A percentile compares a stretch with the other conserved stretches of the same genome.
phyloP scores from a whole-genome alignment of 2,888 invertebrate genomes.

The Drosophila meridionalis region DNA sequence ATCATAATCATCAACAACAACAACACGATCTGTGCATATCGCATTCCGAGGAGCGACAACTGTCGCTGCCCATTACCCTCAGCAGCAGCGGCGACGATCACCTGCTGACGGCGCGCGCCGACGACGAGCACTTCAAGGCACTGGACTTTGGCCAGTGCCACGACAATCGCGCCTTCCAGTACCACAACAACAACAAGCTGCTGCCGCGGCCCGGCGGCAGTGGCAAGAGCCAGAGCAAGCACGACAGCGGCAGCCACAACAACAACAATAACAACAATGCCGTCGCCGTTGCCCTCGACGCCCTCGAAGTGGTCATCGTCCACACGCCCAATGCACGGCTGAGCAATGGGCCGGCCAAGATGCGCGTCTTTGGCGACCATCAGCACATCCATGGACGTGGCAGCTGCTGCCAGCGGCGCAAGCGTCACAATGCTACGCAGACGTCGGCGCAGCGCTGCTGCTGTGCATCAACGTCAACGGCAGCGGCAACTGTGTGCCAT shows the following conservation, averaged over 20 bases:
- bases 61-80: constrained; percentile 77
- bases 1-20: constrained; percentile 76
- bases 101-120: constrained; percentile 80
- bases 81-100: constrained; percentile 83
- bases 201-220: constrained; percentile 66
- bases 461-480: constrained; percentile 25
- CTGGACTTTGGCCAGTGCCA: constrained; percentile 76
- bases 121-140: constrained; percentile 76
- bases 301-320: constrained; percentile 73
- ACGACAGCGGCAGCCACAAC: constrained; percentile 38
- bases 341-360: constrained; percentile 18
- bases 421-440: constrained; percentile 83
- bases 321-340: constrained; percentile 54
- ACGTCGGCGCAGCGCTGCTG: constrained; percentile 64
- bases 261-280: constrained; percentile 32
- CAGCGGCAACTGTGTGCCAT: constrained; percentile 48
- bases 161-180: constrained; percentile 84
- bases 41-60: constrained; percentile 78
- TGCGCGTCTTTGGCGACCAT: constrained; percentile 34
- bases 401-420: constrained; percentile 65
- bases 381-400: constrained; percentile 7
- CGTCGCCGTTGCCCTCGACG: constrained; percentile 61
- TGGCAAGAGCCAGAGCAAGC: constrained; percentile 58
- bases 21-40: constrained; percentile 69
- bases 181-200: constrained; percentile 73